These are phyloP conservation scores for Paralichthys olivaceus DNA, from an alignment of 2,113 vertebrate genomes.

Conservation along the genomic window DNA sequence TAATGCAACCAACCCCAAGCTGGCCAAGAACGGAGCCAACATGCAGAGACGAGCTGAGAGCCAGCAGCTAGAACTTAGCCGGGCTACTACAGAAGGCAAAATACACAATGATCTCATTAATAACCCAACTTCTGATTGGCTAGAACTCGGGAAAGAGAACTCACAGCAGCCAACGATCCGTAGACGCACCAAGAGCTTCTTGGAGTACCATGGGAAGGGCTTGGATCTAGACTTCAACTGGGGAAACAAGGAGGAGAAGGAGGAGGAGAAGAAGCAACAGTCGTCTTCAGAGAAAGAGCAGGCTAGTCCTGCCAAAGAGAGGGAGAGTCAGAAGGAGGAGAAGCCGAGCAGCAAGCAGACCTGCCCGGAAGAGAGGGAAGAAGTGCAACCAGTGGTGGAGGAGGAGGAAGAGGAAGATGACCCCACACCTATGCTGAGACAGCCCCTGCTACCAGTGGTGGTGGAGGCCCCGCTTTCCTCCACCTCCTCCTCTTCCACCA, in stretches of 20 bases:
- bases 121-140: constrained; percentile 88
- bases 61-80: constrained; percentile 89
- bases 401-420: constrained; percentile 61
- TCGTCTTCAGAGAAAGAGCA: constrained; percentile 73
- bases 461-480: constrained; percentile 78
- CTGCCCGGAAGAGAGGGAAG: constrained; percentile 62
- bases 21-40: constrained; percentile 98
- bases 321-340: constrained; percentile 76
- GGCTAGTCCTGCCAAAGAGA: constrained; percentile 71
- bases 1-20: constrained; percentile 90
- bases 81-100: constrained; percentile 85
- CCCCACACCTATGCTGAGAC: constrained; percentile 57
- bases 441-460: constrained; percentile 75
- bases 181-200: constrained; percentile 94
- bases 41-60: constrained; percentile 94
- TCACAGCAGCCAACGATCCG: constrained; percentile 80
- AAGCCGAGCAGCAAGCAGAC: constrained; percentile 79
- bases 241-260: constrained; percentile 73
- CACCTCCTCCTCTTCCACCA: constrained; percentile 68
- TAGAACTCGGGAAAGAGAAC: constrained; percentile 88
- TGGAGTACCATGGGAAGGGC: constrained; percentile 91
- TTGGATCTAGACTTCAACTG: constrained; percentile 84
- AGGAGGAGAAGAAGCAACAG: constrained; percentile 66
- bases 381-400: constrained; percentile 48
- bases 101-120: constrained; percentile 69